These are phyloP conservation scores for Phalera bucephala DNA, from an alignment of 2,888 invertebrate species.

Conservation along the genomic window DNA sequence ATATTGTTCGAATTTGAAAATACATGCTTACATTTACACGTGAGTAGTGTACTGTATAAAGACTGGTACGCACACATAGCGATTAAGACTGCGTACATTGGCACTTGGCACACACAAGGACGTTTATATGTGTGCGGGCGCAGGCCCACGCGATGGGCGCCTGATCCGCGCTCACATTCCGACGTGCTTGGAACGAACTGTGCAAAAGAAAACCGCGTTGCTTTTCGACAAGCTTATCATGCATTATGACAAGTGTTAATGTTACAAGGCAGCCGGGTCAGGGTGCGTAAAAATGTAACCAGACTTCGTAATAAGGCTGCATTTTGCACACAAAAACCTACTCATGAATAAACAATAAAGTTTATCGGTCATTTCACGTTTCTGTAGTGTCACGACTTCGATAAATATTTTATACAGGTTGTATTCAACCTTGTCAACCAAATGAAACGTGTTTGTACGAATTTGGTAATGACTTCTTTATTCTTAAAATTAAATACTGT, in stretches of 20 bases:
- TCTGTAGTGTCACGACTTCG: too few relatives aligned
- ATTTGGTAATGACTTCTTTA: too few relatives aligned
- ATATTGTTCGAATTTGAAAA: slow-evolving; percentile 33
- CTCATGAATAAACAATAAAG: too few relatives aligned
- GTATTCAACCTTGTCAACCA: too few relatives aligned
- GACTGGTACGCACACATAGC: slow-evolving; percentile 33
- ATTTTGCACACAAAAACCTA: not conserved
- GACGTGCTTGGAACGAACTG: slow-evolving; percentile 47
- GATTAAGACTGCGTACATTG: slow-evolving; percentile 48
- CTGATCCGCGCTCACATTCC: slow-evolving; percentile 76
- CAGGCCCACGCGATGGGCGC: slow-evolving; percentile 59
- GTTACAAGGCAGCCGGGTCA: not conserved
- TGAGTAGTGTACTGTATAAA: slow-evolving; percentile 34
- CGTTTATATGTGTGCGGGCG: slow-evolving; percentile 37
- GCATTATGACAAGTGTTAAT: not conserved
- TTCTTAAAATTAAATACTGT: too few relatives aligned
- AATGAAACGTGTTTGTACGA: too few relatives aligned
- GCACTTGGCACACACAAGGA: slow-evolving; percentile 51
- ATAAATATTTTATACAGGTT: too few relatives aligned
- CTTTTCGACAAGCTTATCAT: slow-evolving; percentile 21
- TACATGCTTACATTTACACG: slow-evolving; percentile 19
- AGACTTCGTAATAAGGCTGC: not conserved
- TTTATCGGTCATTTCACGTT: too few relatives aligned
- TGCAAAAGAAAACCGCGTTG: slow-evolving; percentile 33
- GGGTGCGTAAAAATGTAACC: not conserved